A percentile compares a stretch with the other conserved stretches of the same genome.
These are phyloP conservation scores for Atta cephalotes DNA, from an alignment of 1,140 invertebrate species.

Conservation along the genomic window DNA sequence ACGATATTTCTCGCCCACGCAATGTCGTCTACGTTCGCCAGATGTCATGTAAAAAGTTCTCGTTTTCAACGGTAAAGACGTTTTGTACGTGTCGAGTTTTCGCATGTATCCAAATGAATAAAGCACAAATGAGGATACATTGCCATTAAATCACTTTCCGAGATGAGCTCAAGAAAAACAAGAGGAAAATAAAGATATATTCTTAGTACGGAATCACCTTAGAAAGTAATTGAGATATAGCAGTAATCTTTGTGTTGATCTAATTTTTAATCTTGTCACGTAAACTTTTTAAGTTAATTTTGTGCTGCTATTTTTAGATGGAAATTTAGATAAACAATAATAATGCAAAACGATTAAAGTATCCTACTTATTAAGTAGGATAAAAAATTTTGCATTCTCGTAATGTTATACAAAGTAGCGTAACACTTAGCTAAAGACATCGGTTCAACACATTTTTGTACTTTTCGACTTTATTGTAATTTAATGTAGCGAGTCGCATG, in stretches of 20 bases:
- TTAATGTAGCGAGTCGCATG: neutral
- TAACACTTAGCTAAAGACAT: neutral
- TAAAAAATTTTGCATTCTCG: neutral
- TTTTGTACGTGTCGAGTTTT: constrained; percentile 8
- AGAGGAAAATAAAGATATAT: neutral
- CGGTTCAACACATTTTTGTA: neutral
- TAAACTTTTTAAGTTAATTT: neutral
- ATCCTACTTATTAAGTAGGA: neutral
- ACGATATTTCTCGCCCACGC: constrained; percentile 30
- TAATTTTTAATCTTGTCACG: neutral
- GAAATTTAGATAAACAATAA: neutral
- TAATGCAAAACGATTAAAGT: neutral
- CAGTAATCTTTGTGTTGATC: neutral
- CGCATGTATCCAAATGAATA: constrained; percentile 37
- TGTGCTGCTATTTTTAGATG: neutral
- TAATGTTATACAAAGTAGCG: neutral
- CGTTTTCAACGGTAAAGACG: constrained; percentile 9
- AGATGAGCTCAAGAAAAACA: neutral
- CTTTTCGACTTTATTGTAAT: neutral
- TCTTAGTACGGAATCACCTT: neutral
- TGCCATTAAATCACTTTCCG: neutral
- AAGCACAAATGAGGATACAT: neutral
- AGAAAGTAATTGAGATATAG: neutral
- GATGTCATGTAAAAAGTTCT: constrained; percentile 77
- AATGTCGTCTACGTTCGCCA: constrained; percentile 65